Base-by-base conservation (phyloP, 2,888 invertebrate species). In the Andrena camellia region DNA sequence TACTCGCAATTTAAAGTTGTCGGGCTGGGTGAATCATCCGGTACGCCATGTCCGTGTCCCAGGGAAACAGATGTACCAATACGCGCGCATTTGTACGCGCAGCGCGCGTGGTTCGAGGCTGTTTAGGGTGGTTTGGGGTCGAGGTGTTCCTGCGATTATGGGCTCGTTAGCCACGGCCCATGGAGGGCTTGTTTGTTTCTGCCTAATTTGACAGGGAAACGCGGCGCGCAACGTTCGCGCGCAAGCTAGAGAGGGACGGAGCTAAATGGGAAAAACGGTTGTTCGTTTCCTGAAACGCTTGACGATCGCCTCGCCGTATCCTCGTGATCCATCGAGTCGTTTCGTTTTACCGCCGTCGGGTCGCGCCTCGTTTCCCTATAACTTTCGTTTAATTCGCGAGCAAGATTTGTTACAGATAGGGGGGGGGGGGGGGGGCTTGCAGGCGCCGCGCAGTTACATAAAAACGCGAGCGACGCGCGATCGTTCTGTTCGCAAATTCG, bases 131-230 rank as follows among this genome's bases (percentile, higher is more conserved):
- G 54, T 73, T 84, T 69, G 78, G 81, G 84, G 71, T 86, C 81
- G 85, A 86, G 84, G 86, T 85, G 83, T 85, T 86, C 82, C 83
- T 85, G 87, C 89, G 89, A 91, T 91, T 91, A 91, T 83, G 90
- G 88, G 67, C 88, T 91, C 91, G 90, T 91, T 91, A 91, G 88
- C 71, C 84, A 84, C 85, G 86, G 84, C 67, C 77, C 75, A 86
- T 85, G 80, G 77, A 86, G 85, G 76, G 76, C 81, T 80, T 88
- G 87, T 88, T 88, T 82, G 87, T 85, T 83, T 82, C 85, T 84
- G 87, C 68, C 87, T 88, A 88, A 88, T 88, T 88, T 87, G 83
- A 83, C 83, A 62, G 80, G 80, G 81, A 75, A 84, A 78, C 67
- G 73, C 77, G 59, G 26, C 70, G 81, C 42, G 59, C 48, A 50